Base-by-base conservation (phyloP, 2,113 vertebrate species). In the Fregata magnificens region DNA sequence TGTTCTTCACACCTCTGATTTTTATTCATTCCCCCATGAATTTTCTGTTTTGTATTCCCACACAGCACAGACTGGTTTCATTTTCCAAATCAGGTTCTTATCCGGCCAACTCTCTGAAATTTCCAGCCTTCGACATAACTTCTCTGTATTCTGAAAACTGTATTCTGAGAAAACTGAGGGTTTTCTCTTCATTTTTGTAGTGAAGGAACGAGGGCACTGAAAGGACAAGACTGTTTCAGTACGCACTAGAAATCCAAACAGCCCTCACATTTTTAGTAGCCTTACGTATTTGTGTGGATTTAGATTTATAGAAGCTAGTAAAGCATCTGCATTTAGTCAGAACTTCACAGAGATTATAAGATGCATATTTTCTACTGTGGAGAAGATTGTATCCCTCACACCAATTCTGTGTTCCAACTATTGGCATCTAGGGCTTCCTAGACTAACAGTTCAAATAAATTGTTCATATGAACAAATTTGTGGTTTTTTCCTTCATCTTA, bases 101-200 rank as follows among this genome's bases (percentile, higher is more conserved):
- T 16, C 7, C 1, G 0, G 4, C 1, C 17, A 67, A 24, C 12
- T 58, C 21, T 73, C 38, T 83, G 24, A 90, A 76, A 63, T 83
- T 59, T 74, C 19, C 13, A 78, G 9, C 7, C 16, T 78, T 84
- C 1, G 1, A 22, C 11, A 38, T 34, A 61, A 44, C 11, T 67
- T 53, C 36, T 49, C 7, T 38, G 7, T 29, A 61, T 47, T 38
- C 2, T 3, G n/a, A n/a, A n/a, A n/a, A n/a, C n/a, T n/a, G n/a
- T n/a, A n/a, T n/a, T n/a, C n/a, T n/a, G n/a, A n/a, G n/a, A 65
- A 74, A 2, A 20, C 7, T 13, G 4, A n/a, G 2, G 2, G 5
- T 3, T 42, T 77, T 53, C 11, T 45, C 6, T 6, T 42, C 18
- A 19, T 71, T 85, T 83, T n/a, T 86, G 6, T 26, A 44, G 10